A percentile compares a stretch with the other conserved stretches of the same genome.
These are phyloP conservation scores for Diaprepes abbreviatus DNA, from an alignment of 2,888 invertebrate species.

Conservation along the genomic window DNA sequence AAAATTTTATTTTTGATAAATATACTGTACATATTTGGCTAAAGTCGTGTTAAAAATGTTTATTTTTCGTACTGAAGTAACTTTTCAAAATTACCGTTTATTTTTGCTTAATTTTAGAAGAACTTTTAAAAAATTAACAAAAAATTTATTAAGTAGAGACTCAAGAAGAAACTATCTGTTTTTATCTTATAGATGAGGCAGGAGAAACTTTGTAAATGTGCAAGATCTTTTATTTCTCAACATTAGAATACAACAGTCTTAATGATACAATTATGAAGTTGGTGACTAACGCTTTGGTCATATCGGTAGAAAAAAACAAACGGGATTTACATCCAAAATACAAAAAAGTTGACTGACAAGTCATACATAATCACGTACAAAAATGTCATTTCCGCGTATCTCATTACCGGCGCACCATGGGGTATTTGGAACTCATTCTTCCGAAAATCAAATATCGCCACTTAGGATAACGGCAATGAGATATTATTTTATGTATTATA, in stretches of 20 bases:
- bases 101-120: too few relatives aligned
- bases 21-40: too few relatives aligned
- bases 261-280: constrained; percentile 17
- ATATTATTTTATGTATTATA: too few relatives aligned
- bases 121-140: background rate
- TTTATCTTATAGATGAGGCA: too few relatives aligned
- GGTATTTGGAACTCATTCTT: too few relatives aligned
- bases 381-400: constrained; percentile 17
- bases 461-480: too few relatives aligned
- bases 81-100: too few relatives aligned
- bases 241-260: background rate
- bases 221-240: constrained; percentile 16
- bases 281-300: background rate
- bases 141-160: background rate
- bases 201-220: constrained; percentile 1
- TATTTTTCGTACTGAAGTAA: too few relatives aligned
- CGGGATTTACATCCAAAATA: constrained; percentile 4
- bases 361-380: constrained; percentile 8
- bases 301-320: constrained; percentile 1
- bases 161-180: background rate
- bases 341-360: constrained; percentile 11
- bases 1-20: too few relatives aligned
- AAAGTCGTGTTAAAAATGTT: too few relatives aligned
- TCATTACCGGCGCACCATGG: constrained; percentile 12
- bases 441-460: too few relatives aligned